Base-by-base conservation (phyloP, 2,797 vertebrate species). In the Hirundo rustica region DNA sequence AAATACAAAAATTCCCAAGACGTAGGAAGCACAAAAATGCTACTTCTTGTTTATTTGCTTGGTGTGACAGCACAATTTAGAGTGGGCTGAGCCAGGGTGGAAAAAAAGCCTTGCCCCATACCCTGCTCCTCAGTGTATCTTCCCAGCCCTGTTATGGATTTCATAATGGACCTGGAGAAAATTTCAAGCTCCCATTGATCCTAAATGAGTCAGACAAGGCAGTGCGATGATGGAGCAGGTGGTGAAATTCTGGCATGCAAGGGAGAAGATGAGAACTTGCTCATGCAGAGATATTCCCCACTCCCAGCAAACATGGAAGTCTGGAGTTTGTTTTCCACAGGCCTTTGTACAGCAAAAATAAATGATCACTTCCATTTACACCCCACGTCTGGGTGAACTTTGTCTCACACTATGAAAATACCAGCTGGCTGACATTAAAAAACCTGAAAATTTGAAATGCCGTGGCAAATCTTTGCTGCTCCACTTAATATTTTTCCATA, bases 121-220 rank as follows among this genome's bases (percentile, higher is more conserved):
- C 61, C 62, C 26, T 64, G 47, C 74, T 92, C 86, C 45, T 70
- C 89, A 75, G 42, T 23, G 57, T 64, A 88, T 54, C 71, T 96
- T 96, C 89, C 87, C 62, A 80, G 78, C 55, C 66, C 57, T 85
- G 36, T 84, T 88, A 44, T 13, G 36, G 96, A 73, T 96, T 92
- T 88, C 51, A 44, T 36, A 42, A 76, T 44, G 65, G 85, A 73
- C 67, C 45, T 93, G 57, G 70, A 81, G 93, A 89, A 95, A 94
- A 96, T 97, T 97, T 96, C 83, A 95, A 89, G 79, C 83, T 97
- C 50, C 38, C 3, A 48, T 93, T 96, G 97, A 92, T 96, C 75
- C 13, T 36, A 14, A 23, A 60, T 82, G 92, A 78, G 85, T 89
- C 88, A 87, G 93, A 93, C 80, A 96, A 92, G 57, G 74, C 82